These are phyloP conservation scores for Phengaris alcon DNA, from an alignment of 2,888 invertebrate genomes.

Conservation along the genomic window DNA sequence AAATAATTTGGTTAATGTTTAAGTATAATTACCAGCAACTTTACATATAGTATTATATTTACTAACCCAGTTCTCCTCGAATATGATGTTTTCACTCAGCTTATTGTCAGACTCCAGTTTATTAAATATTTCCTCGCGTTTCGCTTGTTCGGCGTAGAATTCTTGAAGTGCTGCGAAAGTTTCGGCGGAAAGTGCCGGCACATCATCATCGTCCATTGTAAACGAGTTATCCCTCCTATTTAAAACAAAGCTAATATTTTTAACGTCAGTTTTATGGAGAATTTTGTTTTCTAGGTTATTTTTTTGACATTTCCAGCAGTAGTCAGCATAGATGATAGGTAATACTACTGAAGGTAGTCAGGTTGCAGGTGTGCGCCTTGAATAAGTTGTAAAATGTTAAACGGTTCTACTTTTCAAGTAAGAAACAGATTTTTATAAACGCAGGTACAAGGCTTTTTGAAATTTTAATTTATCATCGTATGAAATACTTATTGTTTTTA, in stretches of 20 bases:
- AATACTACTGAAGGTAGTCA: too few species aligned
- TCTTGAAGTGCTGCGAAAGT: slow-evolving; percentile 87
- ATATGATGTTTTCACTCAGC: slow-evolving; percentile 68
- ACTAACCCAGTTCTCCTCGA: slow-evolving; percentile 90
- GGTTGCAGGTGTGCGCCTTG: neutral
- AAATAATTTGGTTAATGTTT: neutral
- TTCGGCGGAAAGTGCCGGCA: slow-evolving; percentile 82
- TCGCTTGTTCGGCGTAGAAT: slow-evolving; percentile 86
- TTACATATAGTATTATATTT: neutral
- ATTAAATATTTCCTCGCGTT: slow-evolving; percentile 77
- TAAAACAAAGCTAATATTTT: neutral
- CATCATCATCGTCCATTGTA: slow-evolving; percentile 78
- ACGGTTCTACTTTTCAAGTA: neutral
- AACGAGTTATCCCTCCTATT: neutral
- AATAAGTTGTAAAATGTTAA: neutral
- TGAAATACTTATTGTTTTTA: neutral
- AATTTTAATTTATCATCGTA: neutral
- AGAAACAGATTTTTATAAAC: neutral
- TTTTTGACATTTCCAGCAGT: slow-evolving; percentile 15
- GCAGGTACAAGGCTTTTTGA: neutral
- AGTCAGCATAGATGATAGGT: too few species aligned
- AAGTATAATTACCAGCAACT: neutral
- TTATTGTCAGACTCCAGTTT: slow-evolving; percentile 69
- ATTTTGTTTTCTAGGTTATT: slow-evolving; percentile 8
- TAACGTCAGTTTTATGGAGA: neutral